These are phyloP conservation scores for Hirtodrosophila duncani DNA, from an alignment of 2,888 invertebrate species.

Conservation along the genomic window DNA sequence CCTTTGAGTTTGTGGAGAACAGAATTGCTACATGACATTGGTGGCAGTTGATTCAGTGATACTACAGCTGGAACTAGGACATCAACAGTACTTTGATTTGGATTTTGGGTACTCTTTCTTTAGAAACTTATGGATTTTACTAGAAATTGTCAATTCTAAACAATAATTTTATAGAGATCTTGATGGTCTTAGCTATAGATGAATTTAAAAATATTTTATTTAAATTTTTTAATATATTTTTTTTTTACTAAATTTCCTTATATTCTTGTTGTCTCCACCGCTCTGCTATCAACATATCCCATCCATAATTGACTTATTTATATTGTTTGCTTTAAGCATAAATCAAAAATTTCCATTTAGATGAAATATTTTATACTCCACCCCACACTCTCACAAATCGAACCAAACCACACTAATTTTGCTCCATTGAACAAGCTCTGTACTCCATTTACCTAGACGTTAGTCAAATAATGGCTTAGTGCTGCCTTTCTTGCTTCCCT, in stretches of 20 bases:
- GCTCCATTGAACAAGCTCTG: constrained; percentile 30
- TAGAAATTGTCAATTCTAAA: too few relatives aligned
- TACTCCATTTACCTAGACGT: constrained; percentile 41
- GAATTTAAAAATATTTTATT: too few relatives aligned
- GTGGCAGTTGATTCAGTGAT: too few relatives aligned
- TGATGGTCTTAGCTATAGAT: too few relatives aligned
- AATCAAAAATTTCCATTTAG: constrained; percentile 50
- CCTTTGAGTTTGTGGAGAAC: constrained; percentile 7
- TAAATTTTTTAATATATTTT: too few relatives aligned
- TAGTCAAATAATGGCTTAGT: constrained; percentile 16
- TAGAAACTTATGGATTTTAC: neutral
- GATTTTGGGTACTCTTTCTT: neutral
- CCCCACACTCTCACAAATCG: neutral
- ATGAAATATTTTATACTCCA: constrained; percentile 32
- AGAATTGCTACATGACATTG: constrained; percentile 11
- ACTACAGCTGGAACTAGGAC: too few relatives aligned
- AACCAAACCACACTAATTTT: constrained; percentile 38
- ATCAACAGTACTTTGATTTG: constrained; percentile 1
- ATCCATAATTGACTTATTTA: too few relatives aligned
- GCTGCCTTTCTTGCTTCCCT: too few relatives aligned
- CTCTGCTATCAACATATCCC: too few relatives aligned
- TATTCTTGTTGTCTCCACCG: too few relatives aligned
- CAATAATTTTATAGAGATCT: too few relatives aligned
- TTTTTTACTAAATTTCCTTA: too few relatives aligned
- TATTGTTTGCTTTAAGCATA: constrained; percentile 25